These are phyloP conservation scores for Cephalophus harveyi DNA, from an alignment of 2,113 vertebrate species.

Conservation along the genomic window DNA sequence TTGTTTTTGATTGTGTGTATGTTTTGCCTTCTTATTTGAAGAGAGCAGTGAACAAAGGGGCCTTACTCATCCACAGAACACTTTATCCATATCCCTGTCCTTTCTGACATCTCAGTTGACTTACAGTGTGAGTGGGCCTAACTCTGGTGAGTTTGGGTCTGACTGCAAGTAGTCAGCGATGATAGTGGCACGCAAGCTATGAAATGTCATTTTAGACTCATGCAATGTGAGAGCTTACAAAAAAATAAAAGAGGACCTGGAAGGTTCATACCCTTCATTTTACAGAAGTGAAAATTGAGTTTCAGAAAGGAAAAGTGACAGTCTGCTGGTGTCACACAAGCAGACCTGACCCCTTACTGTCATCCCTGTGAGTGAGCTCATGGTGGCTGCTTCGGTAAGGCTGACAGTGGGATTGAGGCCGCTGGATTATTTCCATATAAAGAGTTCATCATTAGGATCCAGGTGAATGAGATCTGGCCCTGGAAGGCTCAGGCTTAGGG, in stretches of 20 bases:
- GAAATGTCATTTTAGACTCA: background rate
- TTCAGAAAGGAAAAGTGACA: background rate
- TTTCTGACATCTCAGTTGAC: background rate
- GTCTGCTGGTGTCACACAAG: too few species aligned
- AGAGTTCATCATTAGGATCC: background rate
- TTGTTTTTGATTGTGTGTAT: background rate
- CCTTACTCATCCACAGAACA: background rate
- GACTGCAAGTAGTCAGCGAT: background rate
- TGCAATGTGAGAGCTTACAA: background rate
- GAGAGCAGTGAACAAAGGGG: background rate
- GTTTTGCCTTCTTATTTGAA: background rate
- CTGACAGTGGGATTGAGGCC: background rate
- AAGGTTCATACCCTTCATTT: background rate
- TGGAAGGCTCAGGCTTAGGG: background rate
- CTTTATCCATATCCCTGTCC: background rate
- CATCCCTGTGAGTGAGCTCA: background rate
- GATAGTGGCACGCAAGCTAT: background rate
- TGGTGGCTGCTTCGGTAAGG: too few species aligned
- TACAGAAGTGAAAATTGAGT: background rate
- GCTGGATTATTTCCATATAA: accelerated
- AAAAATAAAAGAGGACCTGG: background rate
- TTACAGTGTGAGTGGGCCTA: background rate
- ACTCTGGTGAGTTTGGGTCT: background rate
- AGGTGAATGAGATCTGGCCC: too few species aligned
- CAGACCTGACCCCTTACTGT: background rate